phyloP scores from a whole-genome alignment of 2,113 vertebrate species.

The Macquaria ambigua region DNA sequence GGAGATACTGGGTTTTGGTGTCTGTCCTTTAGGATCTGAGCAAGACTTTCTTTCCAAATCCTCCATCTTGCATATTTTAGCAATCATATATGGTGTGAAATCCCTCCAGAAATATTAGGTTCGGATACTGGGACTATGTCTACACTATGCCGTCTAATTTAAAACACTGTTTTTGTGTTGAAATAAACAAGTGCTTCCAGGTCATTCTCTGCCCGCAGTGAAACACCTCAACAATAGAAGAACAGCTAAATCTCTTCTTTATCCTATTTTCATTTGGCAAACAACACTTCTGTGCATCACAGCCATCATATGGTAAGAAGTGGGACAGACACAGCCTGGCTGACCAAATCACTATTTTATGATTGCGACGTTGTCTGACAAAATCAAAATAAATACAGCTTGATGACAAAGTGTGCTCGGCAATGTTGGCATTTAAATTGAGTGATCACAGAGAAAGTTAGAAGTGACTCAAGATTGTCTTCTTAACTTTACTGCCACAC shows the following conservation, averaged over 20 bases:
- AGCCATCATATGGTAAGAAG: background rate
- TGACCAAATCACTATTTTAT: background rate
- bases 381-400: background rate
- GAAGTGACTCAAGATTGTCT: background rate
- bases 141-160: background rate
- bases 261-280: background rate
- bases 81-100: background rate
- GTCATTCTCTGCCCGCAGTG: background rate
- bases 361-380: background rate
- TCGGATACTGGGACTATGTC: background rate
- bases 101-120: background rate
- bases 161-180: background rate
- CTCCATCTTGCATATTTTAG: background rate
- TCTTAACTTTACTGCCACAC: background rate
- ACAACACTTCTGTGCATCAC: background rate
- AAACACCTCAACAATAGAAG: background rate
- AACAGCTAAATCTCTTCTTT: background rate
- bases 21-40: background rate
- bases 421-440: background rate
- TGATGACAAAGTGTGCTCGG: background rate
- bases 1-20: background rate
- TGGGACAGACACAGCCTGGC: background rate
- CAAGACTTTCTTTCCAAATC: background rate
- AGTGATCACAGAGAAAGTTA: background rate
- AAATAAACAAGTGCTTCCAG: background rate